Evolutionary conservation across 1,140 invertebrate species (phyloP).

Genomic region (Macrobrachium rosenbergii): DNA sequence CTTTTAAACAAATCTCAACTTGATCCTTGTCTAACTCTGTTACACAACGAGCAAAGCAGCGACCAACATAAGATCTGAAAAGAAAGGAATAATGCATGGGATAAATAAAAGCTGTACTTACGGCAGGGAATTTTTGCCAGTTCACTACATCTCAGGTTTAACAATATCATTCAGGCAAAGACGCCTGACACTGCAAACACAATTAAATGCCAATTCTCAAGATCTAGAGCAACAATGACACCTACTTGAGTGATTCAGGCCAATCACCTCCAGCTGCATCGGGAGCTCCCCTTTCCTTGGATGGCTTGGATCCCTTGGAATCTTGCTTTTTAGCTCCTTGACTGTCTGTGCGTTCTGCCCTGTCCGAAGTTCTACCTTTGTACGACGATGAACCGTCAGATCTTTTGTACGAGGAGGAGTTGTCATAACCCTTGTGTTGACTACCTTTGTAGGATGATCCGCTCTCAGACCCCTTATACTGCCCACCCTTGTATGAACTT

Average conservation of each 20-base stretch:
- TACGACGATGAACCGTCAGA: no score
- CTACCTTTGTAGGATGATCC: no score
- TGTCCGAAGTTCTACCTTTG: no score
- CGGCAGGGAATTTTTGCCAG: neutral
- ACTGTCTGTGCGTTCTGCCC: neutral
- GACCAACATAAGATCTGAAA: constrained; percentile 84
- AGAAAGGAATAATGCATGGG: constrained; percentile 42
- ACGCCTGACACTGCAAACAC: no score
- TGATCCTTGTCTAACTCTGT: constrained; percentile 91
- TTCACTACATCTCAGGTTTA: neutral
- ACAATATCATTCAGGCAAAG: neutral
- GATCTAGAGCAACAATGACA: neutral
- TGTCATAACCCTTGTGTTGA: no score
- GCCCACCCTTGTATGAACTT: no score
- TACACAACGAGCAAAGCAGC: constrained; percentile 91
- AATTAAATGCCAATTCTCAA: neutral
- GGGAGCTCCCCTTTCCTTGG: constrained; percentile 17
- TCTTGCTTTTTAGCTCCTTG: constrained; percentile 11
- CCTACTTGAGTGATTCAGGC: constrained; percentile 46
- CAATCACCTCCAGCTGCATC: constrained; percentile 35
- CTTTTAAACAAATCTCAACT: constrained; percentile 93
- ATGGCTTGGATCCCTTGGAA: neutral
- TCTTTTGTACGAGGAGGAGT: no score
- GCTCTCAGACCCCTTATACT: no score
- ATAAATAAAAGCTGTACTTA: neutral